These are phyloP conservation scores for silkworm (Bombyx mori) DNA, from an alignment of 1,140 invertebrate species.

Conservation along the genomic window DNA sequence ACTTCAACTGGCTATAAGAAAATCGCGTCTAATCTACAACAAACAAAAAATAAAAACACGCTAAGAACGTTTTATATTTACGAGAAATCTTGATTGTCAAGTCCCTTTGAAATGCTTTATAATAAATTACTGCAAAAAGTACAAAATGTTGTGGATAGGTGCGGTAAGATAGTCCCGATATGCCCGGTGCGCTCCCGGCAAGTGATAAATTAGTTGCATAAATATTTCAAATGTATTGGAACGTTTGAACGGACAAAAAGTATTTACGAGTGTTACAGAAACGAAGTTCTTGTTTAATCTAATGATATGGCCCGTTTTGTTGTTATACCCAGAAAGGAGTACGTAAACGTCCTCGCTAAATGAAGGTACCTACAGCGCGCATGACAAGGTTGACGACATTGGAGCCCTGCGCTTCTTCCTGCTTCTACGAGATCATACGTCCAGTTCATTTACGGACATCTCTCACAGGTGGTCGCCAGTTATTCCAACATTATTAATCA, in stretches of 20 bases:
- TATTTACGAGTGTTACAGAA: not conserved
- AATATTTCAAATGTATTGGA: constrained; percentile 1
- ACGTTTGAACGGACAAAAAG: too few species aligned
- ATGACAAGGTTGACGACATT: constrained; percentile 18
- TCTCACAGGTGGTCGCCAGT: constrained; percentile 9
- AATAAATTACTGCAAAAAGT: too few species aligned
- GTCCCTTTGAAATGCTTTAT: too few species aligned
- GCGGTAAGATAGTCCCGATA: too few species aligned
- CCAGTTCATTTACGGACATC: constrained; percentile 15
- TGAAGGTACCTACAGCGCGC: constrained; percentile 14
- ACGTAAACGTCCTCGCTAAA: constrained; percentile 12
- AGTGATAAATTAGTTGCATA: not conserved
- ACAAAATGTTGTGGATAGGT: too few species aligned
- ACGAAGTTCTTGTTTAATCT: not conserved
- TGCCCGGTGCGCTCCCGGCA: too few species aligned
- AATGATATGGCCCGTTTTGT: constrained; percentile 5
- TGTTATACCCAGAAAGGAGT: constrained; percentile 6
- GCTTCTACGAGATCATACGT: constrained; percentile 14
- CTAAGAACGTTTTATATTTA: too few species aligned
- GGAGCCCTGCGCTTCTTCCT: constrained; percentile 16
- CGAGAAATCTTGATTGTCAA: too few species aligned
- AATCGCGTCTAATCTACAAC: too few species aligned
- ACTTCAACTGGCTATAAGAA: too few species aligned
- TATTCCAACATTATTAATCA: too few species aligned
- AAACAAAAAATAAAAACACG: too few species aligned